Percentiles rank a stretch among this genome's conserved stretches.
Evolutionary conservation across 2,113 vertebrate species (phyloP).

Genomic region (Motacilla tschutschensis): DNA sequence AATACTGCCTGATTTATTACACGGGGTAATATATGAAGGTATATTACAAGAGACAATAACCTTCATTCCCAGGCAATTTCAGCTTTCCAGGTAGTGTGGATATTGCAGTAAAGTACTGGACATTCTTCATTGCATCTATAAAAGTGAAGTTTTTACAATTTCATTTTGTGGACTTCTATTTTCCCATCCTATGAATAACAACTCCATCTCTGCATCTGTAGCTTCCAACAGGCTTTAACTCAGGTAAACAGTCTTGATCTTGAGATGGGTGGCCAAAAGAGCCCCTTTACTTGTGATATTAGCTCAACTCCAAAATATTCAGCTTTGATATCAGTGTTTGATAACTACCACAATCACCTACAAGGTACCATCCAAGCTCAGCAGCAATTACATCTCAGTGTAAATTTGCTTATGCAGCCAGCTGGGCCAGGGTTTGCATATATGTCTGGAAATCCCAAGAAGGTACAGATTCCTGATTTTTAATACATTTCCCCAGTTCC

Average conservation of each 20-base stretch:
- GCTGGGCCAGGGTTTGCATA: background rate
- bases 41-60: conserved; percentile 67
- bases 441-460: background rate
- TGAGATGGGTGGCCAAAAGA: background rate
- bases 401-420: background rate
- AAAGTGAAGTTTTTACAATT: conserved; percentile 68
- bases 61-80: conserved; percentile 61
- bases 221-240: background rate
- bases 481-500: background rate
- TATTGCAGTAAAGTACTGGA: conserved; percentile 61
- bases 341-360: background rate
- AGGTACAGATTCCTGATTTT: background rate
- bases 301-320: background rate
- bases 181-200: conserved; percentile 32
- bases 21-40: conserved; percentile 38
- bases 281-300: background rate
- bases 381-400: background rate
- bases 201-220: background rate
- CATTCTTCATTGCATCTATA: conserved; percentile 61
- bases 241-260: background rate
- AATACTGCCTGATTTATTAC: conserved; percentile 68
- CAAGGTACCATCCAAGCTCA: background rate
- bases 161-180: conserved; percentile 46
- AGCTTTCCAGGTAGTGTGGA: conserved; percentile 59
- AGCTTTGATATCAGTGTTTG: background rate